Evolutionary conservation across 1,140 invertebrate genomes (phyloP), one percentile per base, ranked within the genome.

Genomic region (Pseudomyrmex gracilis): DNA sequence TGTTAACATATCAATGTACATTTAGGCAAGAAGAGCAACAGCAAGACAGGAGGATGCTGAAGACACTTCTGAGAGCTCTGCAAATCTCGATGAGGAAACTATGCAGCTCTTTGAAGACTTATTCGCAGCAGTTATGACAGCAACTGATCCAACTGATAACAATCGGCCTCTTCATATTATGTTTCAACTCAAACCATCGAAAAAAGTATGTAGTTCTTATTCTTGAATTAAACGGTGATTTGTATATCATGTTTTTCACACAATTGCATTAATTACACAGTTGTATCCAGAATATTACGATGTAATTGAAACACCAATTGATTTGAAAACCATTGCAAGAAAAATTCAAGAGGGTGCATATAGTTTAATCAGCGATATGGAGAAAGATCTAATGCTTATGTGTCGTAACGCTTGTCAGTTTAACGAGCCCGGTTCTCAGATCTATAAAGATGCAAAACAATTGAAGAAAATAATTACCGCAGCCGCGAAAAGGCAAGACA

Each of bases 211-310:
- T 47, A 80, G 8, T 34, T 17, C 8, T 63, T 71, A 43, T 10
- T 13, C 5, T n/a, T 61, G 15, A 84, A 84, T 63, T 60, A 51
- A 12, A 15, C 1, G 5, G 5, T 17, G 3, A 12, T 8, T 47
- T n/a, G 9, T 8, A 22, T 68, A 24, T 7, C 24, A 22, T 20
- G 55, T n/a, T 55, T 70, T 71, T 53, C n/a, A 45, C 53, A 0
- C 9, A 60, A 51, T 12, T n/a, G 58, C 34, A n/a, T 70, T 84
- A 60, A 57, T 58, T 73, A 90, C 94, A 20, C 90, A 97, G 96
- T 96, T 97, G 64, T 99, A 99, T 94, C 99, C 99, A 0, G 98
- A 99, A 90, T 99, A 99, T 94, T 99, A 99, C 92, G 97, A 98
- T 90, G 96, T 99, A 0, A 99, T 99, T 84, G 97, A 98, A 76